Evolutionary conservation across 2,113 vertebrate species (phyloP).

Genomic region (Papio anubis): DNA sequence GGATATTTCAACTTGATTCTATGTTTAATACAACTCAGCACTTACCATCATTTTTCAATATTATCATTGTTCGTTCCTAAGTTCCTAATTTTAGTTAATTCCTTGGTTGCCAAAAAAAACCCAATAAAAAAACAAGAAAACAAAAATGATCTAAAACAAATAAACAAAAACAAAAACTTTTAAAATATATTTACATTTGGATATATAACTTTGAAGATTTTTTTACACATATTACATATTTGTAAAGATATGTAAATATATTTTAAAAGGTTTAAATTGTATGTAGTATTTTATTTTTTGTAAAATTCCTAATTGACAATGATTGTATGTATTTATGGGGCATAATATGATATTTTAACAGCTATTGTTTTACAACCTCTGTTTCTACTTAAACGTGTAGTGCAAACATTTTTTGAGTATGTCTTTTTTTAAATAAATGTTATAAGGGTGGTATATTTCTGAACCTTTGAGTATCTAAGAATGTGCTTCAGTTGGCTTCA

Average conservation of each 20-base stretch:
- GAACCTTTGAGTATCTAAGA: neutral
- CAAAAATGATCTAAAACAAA: neutral
- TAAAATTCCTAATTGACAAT: neutral
- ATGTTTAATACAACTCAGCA: neutral
- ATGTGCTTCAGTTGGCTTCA: constrained; percentile 21
- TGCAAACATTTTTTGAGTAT: neutral
- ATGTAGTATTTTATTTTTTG: neutral
- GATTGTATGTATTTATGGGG: neutral
- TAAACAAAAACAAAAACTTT: neutral
- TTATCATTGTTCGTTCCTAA: neutral
- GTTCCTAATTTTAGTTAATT: neutral
- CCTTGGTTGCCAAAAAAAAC: neutral
- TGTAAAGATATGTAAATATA: neutral
- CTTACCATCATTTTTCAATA: neutral
- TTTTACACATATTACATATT: neutral
- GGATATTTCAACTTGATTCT: neutral
- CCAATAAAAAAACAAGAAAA: neutral
- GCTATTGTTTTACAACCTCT: neutral
- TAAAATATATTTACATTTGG: neutral
- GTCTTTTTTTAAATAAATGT: neutral
- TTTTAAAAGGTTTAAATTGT: neutral
- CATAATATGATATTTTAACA: neutral
- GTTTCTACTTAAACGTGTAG: neutral
- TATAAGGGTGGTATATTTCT: neutral
- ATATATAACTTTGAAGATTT: neutral